Base-by-base conservation (phyloP, 2,797 vertebrate genomes). In the Microctenopoma steveboyesi region DNA sequence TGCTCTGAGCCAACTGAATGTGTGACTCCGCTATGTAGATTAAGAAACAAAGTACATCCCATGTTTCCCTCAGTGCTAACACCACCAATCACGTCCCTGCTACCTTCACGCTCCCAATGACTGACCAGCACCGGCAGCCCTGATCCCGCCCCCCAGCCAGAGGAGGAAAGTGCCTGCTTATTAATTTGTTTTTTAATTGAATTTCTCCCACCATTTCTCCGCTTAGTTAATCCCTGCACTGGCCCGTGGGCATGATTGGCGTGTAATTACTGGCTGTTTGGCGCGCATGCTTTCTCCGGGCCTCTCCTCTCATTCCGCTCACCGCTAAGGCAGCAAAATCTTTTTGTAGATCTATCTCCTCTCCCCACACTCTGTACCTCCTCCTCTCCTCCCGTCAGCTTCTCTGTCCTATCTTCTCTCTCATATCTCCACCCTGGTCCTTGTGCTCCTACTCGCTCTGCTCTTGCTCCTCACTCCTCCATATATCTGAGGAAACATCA, bases 101-200 rank as follows among this genome's bases (percentile, higher is more conserved):
- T 30, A 10, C n/a, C 14, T n/a, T n/a, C 53, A 28, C 4, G 12
- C 22, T 58, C 47, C 69, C 60, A 62, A 27, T 70, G 45, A 45
- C 60, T 50, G 76, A 69, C 59, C 72, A 28, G 46, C 61, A 27
- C 5, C 18, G 2, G 10, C 12, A 13, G 52, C 25, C 52, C 61
- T 78, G 58, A 69, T 57, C 58, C 74, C 28, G 15, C 69, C 74
- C 60, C 50, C 49, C 27, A 56, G 79, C 78, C 64, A 27, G n/a
- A 69, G 65, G 76, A 84, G 81, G 10, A 82, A 86, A 74, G 37
- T 22, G 55, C 37, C 74, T 55, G 40, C 83, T 88, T 89, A 91
- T 92, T 92, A 90, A 93, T 91, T 89, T 33, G 69, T 85, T 81
- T 83, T 92, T 92, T 89, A 92, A 93, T 93, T 91, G 92, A 92